Conservation (phyloP, 2,888 invertebrate species). For the Meandrusa payeni region DNA sequence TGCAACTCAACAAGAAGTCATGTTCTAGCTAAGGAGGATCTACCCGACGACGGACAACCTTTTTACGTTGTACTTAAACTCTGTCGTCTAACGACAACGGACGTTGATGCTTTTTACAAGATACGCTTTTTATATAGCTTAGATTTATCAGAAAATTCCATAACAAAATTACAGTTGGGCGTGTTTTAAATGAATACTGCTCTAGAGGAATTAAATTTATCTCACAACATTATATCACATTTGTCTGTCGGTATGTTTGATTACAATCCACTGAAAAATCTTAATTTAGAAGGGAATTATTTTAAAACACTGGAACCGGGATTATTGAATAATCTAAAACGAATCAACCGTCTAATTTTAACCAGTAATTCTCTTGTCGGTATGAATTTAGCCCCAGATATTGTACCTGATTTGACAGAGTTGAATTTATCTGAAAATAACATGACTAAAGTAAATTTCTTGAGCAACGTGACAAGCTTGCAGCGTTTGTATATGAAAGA, state of each 20-base stretch:
- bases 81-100: too few species aligned
- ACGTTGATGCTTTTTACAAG: background rate
- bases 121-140: background rate
- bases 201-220: constrained; percentile 34
- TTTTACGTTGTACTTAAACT: too few species aligned
- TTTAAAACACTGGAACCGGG: constrained; percentile 32
- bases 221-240: constrained; percentile 33
- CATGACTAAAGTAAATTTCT: constrained; percentile 30
- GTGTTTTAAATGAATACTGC: constrained; percentile 1
- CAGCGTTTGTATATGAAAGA: constrained; percentile 9
- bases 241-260: constrained; percentile 36
- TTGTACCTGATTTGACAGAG: constrained; percentile 30
- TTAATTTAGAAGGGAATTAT: constrained; percentile 38
- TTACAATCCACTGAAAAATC: constrained; percentile 30
- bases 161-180: background rate
- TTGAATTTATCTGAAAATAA: constrained; percentile 41
- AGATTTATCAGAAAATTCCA: constrained; percentile 1
- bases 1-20: too few species aligned
- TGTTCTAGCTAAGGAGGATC: too few species aligned
- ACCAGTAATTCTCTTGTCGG: background rate
- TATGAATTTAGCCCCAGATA: background rate
- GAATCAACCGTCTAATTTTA: constrained; percentile 28
- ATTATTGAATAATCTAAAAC: constrained; percentile 31
- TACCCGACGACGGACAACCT: too few species aligned
- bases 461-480: constrained; percentile 24